Conservation (phyloP, 2,888 invertebrate species). For the Nowickia ferox region DNA sequence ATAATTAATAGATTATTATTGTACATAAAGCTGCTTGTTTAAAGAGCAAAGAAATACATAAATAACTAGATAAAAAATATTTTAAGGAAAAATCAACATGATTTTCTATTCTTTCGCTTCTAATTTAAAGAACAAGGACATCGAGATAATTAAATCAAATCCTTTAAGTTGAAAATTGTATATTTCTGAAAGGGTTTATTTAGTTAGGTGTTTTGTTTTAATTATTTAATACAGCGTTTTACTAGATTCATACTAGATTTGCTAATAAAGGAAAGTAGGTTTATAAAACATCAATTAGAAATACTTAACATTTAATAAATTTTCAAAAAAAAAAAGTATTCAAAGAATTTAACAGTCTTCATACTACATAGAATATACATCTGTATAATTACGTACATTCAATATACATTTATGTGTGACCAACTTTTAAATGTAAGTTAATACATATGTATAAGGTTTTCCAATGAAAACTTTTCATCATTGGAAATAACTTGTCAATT, state of each 20-base stretch:
- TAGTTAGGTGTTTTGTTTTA: not conserved
- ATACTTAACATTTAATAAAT: not conserved
- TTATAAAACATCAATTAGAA: too few species aligned
- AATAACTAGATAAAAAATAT: conserved; percentile 48
- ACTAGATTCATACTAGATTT: conserved; percentile 21
- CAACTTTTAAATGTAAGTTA: not conserved
- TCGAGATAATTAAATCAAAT: conserved; percentile 46
- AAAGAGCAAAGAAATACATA: conserved; percentile 51
- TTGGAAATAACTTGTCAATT: conserved; percentile 24
- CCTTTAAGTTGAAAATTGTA: conserved; percentile 3
- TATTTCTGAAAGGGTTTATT: conserved; percentile 2
- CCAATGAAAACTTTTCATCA: conserved; percentile 20
- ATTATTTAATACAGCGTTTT: not conserved
- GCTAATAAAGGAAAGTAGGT: not conserved
- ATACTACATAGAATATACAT: not conserved
- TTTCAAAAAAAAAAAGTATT: not conserved
- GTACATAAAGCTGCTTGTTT: conserved; percentile 62
- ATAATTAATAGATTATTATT: conserved; percentile 21
- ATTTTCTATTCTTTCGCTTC: conserved; percentile 28
- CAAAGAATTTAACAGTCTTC: too few species aligned
- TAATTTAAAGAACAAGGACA: conserved; percentile 54
- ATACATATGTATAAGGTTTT: not conserved
- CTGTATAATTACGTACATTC: not conserved
- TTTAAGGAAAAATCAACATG: conserved; percentile 52
- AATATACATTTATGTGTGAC: not conserved